Evolutionary conservation across 2,888 invertebrate genomes (phyloP).

Genomic region (Trichacis sp.): DNA sequence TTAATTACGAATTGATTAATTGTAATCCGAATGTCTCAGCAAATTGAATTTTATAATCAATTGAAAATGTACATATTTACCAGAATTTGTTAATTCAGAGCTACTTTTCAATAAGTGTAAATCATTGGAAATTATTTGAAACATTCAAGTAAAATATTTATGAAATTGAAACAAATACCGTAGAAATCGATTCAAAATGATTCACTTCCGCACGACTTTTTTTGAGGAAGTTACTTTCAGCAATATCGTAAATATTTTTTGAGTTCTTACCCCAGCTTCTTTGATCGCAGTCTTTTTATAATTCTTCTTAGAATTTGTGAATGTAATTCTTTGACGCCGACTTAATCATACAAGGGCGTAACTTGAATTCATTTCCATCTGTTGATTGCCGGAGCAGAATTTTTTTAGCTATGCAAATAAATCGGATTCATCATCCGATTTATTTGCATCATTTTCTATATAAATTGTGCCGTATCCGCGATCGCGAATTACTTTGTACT

Average conservation of each 20-base stretch:
- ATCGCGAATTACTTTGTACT: background rate
- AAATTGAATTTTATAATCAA: too few relatives aligned
- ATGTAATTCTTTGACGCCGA: slow-evolving; percentile 8
- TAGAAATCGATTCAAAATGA: too few relatives aligned
- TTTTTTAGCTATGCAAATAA: slow-evolving; percentile 8
- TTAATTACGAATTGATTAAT: too few relatives aligned
- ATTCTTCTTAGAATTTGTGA: background rate
- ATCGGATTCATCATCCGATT: slow-evolving; percentile 28
- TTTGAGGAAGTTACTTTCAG: too few relatives aligned
- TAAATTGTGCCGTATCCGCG: slow-evolving; percentile 28
- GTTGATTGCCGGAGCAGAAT: slow-evolving; percentile 19
- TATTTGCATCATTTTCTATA: slow-evolving; percentile 35
- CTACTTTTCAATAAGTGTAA: too few relatives aligned
- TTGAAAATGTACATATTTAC: too few relatives aligned
- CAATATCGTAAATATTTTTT: background rate
- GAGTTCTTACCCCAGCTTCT: slow-evolving; percentile 18
- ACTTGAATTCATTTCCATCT: slow-evolving; percentile 32
- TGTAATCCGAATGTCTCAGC: too few relatives aligned
- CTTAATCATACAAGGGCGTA: slow-evolving; percentile 26
- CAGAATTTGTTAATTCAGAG: too few relatives aligned
- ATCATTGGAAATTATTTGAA: too few relatives aligned
- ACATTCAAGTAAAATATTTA: too few relatives aligned
- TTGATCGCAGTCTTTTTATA: slow-evolving; percentile 1
- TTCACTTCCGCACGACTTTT: too few relatives aligned
- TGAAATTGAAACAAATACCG: too few relatives aligned